Evolutionary conservation across 2,113 vertebrate genomes (phyloP).

Genomic region (Illadopsis cleaveri): DNA sequence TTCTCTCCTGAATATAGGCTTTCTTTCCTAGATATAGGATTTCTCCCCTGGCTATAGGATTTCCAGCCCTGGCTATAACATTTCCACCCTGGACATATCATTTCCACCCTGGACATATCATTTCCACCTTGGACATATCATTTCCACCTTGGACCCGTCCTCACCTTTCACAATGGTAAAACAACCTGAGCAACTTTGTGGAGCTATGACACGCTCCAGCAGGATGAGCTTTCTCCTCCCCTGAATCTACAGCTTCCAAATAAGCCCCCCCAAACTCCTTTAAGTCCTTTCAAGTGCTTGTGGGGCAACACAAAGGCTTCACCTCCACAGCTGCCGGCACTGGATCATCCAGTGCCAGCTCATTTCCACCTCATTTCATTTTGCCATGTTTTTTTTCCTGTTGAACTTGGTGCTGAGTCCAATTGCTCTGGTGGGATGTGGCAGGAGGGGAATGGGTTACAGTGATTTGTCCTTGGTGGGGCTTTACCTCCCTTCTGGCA

Average conservation of each 20-base stretch:
- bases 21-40: neutral
- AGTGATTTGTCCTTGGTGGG: neutral
- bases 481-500: neutral
- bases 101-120: neutral
- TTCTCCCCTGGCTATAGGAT: neutral
- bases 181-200: neutral
- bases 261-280: neutral
- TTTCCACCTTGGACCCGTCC: neutral
- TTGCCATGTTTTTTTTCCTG: rapidly evolving
- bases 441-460: neutral
- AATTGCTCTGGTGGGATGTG: neutral
- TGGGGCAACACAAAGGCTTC: neutral
- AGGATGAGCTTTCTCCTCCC: neutral
- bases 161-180: neutral
- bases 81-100: neutral
- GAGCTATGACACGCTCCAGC: rapidly evolving
- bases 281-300: neutral
- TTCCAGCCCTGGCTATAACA: neutral
- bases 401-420: neutral
- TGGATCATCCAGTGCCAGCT: neutral
- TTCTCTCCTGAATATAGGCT: neutral
- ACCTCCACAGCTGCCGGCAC: neutral
- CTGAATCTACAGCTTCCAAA: neutral
- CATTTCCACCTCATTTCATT: neutral
- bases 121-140: neutral